Conservation (phyloP, 2,113 vertebrate species). For the Microcebus murinus region DNA sequence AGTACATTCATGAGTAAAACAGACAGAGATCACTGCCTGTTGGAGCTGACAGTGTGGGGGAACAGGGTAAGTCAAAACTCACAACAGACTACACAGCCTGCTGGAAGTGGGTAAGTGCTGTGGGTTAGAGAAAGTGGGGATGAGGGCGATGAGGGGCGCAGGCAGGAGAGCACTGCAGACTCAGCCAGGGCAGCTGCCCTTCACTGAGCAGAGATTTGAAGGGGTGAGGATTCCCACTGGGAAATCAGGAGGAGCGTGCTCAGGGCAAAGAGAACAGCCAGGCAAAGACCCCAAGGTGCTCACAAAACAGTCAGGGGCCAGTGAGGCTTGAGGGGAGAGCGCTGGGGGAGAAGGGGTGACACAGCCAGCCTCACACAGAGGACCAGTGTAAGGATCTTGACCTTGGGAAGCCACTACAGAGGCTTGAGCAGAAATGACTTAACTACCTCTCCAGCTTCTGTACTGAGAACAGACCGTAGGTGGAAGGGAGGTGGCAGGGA, state of each 20-base stretch:
- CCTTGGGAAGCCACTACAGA: neutral
- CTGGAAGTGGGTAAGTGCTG: neutral
- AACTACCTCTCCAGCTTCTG: neutral
- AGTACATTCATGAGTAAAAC: neutral
- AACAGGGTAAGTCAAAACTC: neutral
- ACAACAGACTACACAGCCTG: neutral
- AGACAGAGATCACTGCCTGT: neutral
- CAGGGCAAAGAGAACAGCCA: neutral
- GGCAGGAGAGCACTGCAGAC: neutral
- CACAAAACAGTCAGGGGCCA: neutral
- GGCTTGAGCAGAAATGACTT: neutral
- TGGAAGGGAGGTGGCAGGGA: neutral
- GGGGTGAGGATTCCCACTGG: neutral
- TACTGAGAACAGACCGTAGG: neutral
- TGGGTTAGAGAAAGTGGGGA: neutral
- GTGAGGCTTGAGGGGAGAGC: neutral
- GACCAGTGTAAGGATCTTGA: neutral
- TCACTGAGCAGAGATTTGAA: neutral
- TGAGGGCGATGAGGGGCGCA: too few relatives aligned
- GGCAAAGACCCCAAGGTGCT: neutral
- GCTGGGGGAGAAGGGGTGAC: neutral
- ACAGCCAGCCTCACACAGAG: neutral
- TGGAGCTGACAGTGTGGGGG: neutral
- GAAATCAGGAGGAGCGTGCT: neutral
- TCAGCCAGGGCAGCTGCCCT: neutral